These are phyloP conservation scores for Circaetus cinerascens DNA, from an alignment of 2,113 vertebrate genomes.

Conservation along the genomic window DNA sequence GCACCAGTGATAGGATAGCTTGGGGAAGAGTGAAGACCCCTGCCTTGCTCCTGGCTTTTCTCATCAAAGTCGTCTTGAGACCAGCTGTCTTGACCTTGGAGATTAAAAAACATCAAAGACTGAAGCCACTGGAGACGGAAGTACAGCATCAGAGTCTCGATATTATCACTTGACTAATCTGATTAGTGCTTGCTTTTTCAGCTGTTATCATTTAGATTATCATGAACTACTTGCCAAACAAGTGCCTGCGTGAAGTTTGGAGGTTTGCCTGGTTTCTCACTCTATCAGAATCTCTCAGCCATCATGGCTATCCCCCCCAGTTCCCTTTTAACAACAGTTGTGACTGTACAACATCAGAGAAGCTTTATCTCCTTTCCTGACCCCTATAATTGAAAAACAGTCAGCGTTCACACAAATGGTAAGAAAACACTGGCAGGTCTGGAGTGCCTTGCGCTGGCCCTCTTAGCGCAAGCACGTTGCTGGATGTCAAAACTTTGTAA, in stretches of 20 bases:
- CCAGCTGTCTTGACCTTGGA: background rate
- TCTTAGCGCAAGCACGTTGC: background rate
- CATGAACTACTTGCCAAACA: background rate
- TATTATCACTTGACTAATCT: background rate
- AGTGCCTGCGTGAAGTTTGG: background rate
- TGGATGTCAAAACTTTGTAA: background rate
- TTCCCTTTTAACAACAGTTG: background rate
- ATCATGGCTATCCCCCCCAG: background rate
- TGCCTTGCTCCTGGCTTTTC: background rate
- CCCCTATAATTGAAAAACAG: background rate
- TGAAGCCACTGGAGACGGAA: background rate
- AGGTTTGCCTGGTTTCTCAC: background rate
- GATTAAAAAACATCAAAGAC: background rate
- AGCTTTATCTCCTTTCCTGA: background rate
- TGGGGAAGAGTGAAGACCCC: background rate
- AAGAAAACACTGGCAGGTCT: background rate
- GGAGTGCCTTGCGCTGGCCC: background rate
- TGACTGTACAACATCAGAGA: background rate
- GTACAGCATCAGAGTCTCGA: rapidly evolving
- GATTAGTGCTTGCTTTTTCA: background rate
- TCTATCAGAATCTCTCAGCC: background rate
- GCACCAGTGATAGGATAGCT: background rate
- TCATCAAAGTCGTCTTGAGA: background rate
- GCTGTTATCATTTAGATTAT: background rate
- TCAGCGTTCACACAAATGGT: background rate